Percentiles rank a stretch among this genome's conserved stretches.
These are phyloP conservation scores for Sciurus vulgaris DNA, from an alignment of 2,797 vertebrate genomes.

Conservation along the genomic window DNA sequence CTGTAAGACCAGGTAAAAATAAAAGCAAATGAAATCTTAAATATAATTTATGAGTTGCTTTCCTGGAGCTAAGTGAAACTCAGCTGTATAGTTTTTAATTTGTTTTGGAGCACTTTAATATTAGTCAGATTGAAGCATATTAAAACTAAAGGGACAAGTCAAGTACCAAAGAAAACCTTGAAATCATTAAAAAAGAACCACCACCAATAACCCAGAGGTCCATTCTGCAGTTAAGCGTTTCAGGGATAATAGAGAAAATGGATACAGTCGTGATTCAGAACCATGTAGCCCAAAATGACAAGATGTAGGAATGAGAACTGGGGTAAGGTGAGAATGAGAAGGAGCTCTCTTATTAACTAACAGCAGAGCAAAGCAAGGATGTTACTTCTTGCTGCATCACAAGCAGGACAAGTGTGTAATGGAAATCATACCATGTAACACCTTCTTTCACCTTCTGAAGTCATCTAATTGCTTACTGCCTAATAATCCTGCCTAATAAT, in stretches of 20 bases:
- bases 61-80: conserved; percentile 20
- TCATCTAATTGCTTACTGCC: conserved; percentile 46
- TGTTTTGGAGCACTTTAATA: not conserved
- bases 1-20: conserved; percentile 49
- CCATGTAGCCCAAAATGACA: not conserved
- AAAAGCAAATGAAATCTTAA: conserved; percentile 49
- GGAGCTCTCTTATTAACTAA: not conserved
- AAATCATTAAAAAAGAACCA: not conserved
- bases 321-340: not conserved
- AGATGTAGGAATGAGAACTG: not conserved
- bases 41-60: conserved; percentile 31
- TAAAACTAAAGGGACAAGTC: conserved; percentile 25
- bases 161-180: not conserved
- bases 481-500: conserved; percentile 17
- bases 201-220: not conserved
- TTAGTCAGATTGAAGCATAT: conserved; percentile 24
- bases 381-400: not conserved
- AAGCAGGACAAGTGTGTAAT: not conserved
- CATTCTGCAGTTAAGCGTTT: not conserved
- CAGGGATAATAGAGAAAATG: conserved; percentile 21
- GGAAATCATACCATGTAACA: not conserved
- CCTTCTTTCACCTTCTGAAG: not conserved
- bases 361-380: not conserved
- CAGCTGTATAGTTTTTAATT: conserved; percentile 23
- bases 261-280: conserved; percentile 20